Evolutionary conservation across 1,140 invertebrate genomes (phyloP).

Genomic region (Heliconius nattereri): DNA sequence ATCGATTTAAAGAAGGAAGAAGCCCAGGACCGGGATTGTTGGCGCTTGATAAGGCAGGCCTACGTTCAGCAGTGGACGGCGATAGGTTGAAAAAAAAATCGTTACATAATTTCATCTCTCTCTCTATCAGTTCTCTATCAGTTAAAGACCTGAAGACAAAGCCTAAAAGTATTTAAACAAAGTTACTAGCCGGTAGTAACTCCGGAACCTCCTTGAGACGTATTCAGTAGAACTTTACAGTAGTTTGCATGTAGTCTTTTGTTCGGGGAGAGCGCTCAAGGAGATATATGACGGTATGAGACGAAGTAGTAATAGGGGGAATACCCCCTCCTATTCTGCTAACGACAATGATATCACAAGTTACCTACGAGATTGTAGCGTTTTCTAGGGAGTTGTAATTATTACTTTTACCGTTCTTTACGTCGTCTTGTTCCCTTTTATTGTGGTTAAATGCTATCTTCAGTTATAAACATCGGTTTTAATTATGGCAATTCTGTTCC

Average conservation of each 20-base stretch:
- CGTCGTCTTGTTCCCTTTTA: conserved; percentile 42
- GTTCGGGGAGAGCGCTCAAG: conserved; percentile 44
- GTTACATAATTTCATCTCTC: background rate
- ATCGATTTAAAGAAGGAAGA: too few species aligned
- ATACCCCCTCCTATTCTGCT: conserved; percentile 21
- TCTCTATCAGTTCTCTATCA: too few species aligned
- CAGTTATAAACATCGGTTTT: background rate
- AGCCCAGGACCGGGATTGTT: too few species aligned
- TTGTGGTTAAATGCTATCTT: conserved; percentile 17
- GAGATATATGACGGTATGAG: conserved; percentile 43
- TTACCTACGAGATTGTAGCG: conserved; percentile 27
- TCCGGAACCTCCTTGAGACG: conserved; percentile 41
- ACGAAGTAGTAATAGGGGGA: too few species aligned
- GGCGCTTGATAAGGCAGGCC: too few species aligned
- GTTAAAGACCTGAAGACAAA: background rate
- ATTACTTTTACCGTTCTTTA: conserved; percentile 20
- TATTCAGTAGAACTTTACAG: conserved; percentile 43
- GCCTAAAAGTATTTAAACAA: conserved; percentile 14
- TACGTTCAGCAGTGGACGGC: too few species aligned
- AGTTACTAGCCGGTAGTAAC: conserved; percentile 27
- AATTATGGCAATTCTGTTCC: background rate
- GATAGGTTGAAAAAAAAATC: too few species aligned
- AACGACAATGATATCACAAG: conserved; percentile 45
- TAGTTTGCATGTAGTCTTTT: conserved; percentile 53
- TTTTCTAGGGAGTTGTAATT: conserved; percentile 21